These are phyloP conservation scores for Calypte anna DNA, from an alignment of 2,113 vertebrate genomes.

Conservation along the genomic window DNA sequence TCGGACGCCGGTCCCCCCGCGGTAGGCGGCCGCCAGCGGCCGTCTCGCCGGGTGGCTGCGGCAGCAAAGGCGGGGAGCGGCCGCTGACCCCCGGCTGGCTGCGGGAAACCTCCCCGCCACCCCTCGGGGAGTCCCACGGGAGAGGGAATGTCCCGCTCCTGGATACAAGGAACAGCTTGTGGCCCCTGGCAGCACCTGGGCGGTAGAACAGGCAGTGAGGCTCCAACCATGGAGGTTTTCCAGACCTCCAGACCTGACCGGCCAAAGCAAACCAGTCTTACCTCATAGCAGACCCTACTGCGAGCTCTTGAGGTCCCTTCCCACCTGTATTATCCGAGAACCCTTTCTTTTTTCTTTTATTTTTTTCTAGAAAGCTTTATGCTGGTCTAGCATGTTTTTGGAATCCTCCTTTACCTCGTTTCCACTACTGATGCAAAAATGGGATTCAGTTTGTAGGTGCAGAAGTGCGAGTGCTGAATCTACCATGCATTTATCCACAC, in stretches of 20 bases:
- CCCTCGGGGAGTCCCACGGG: rapidly evolving
- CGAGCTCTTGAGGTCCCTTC: background rate
- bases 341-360: too few species aligned
- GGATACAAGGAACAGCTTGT: too few species aligned
- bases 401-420: background rate
- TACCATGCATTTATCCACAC: background rate
- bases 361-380: background rate
- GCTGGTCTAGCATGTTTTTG: background rate
- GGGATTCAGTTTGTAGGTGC: rapidly evolving
- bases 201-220: background rate
- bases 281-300: background rate
- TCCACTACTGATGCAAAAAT: background rate
- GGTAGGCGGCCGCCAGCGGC: background rate
- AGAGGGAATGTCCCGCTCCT: too few species aligned
- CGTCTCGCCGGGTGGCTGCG: rapidly evolving
- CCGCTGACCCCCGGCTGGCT: rapidly evolving
- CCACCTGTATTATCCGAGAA: background rate
- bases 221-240: background rate
- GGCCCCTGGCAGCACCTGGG: rapidly evolving
- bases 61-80: rapidly evolving
- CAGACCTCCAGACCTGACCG: background rate
- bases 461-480: background rate
- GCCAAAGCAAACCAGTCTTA: background rate
- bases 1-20: background rate
- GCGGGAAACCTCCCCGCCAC: background rate